Conservation (phyloP, 2,113 vertebrate genomes). For the Silurus meridionalis region DNA sequence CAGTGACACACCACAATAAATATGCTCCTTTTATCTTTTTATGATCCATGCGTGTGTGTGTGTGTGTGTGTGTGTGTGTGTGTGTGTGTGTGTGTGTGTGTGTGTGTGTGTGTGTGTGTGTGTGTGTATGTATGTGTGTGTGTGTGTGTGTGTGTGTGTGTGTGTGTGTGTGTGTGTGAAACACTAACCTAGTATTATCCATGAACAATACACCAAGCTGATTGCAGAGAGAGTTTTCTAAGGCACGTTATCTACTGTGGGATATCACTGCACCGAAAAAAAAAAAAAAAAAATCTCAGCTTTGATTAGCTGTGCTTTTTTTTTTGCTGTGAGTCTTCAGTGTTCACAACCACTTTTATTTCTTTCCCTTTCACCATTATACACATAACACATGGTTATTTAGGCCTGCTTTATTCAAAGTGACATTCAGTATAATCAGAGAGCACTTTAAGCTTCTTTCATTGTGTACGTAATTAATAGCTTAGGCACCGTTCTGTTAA, state of each 20-base stretch:
- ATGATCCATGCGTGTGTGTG: background rate
- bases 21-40: background rate
- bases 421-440: constrained; percentile 48
- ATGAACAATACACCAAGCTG: constrained; percentile 29
- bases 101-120: background rate
- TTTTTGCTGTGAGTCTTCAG: constrained; percentile 43
- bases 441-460: constrained; percentile 31
- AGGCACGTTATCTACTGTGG: constrained; percentile 55
- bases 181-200: constrained; percentile 19
- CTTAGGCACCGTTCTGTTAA: constrained; percentile 35
- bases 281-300: constrained; percentile 46
- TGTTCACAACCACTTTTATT: constrained; percentile 49
- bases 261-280: constrained; percentile 49
- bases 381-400: constrained; percentile 36
- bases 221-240: constrained; percentile 40
- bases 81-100: background rate
- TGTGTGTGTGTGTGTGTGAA: background rate
- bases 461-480: constrained; percentile 58
- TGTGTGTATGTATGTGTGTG: too few relatives aligned
- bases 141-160: background rate
- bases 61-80: too few relatives aligned
- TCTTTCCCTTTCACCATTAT: constrained; percentile 18
- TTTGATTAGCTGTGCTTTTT: constrained; percentile 47
- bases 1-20: background rate
- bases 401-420: constrained; percentile 32